Conservation (phyloP, 2,113 vertebrate species). For the Recurvirostra avosetta region DNA sequence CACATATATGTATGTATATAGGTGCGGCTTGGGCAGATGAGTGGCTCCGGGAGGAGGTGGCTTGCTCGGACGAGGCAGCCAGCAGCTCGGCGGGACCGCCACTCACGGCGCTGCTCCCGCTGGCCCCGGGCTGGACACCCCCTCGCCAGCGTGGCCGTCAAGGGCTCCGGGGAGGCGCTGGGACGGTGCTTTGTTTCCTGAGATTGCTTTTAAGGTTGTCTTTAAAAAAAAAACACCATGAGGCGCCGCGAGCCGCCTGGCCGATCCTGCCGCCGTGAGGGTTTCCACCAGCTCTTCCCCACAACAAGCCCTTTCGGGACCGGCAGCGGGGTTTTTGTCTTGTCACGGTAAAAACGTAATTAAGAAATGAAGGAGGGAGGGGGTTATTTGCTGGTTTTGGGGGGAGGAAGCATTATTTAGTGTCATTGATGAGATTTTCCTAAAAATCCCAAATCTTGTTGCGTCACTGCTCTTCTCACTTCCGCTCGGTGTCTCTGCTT, state of each 20-base stretch:
- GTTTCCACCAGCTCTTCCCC: neutral
- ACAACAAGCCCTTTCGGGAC: neutral
- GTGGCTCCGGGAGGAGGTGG: neutral
- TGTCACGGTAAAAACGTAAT: neutral
- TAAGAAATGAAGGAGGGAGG: neutral
- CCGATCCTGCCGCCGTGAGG: neutral
- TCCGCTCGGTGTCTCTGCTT: neutral
- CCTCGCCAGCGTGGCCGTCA: fast-evolving
- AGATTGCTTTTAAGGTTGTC: conserved; percentile 32
- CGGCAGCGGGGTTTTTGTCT: neutral
- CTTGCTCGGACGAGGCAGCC: fast-evolving
- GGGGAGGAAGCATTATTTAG: neutral
- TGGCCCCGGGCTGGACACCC: neutral
- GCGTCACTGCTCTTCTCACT: neutral
- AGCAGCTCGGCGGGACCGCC: neutral
- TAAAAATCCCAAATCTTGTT: neutral
- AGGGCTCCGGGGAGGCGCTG: fast-evolving
- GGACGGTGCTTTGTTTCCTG: conserved; percentile 18
- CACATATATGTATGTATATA: fast-evolving
- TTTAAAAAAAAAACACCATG: neutral
- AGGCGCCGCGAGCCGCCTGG: neutral
- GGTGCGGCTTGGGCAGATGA: neutral
- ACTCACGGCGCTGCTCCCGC: fast-evolving
- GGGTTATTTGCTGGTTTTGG: neutral
- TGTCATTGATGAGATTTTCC: neutral